phyloP scores from a whole-genome alignment of 2,888 invertebrate genomes.

The Chymomyza procnemis region DNA sequence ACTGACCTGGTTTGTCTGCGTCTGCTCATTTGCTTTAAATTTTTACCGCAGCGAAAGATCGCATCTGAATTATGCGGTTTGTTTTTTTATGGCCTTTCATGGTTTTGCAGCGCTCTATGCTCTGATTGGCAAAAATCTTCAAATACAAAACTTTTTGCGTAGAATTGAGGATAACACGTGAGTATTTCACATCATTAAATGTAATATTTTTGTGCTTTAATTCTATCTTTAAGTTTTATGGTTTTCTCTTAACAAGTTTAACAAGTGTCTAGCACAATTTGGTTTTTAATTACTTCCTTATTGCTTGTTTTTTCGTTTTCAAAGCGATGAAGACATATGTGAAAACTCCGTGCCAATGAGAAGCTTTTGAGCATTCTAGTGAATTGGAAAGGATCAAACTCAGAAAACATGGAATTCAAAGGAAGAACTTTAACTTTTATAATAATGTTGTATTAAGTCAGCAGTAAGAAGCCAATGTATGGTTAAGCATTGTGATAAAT shows the following conservation, averaged over 20 bases:
- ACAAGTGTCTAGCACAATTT: too few relatives aligned
- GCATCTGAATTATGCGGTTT: slow-evolving; percentile 71
- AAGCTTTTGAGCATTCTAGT: slow-evolving; percentile 33
- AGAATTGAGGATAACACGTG: slow-evolving; percentile 68
- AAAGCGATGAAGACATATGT: slow-evolving; percentile 59
- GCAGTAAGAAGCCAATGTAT: background rate
- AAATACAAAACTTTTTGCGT: slow-evolving; percentile 67
- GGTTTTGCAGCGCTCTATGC: slow-evolving; percentile 70
- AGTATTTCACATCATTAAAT: slow-evolving; percentile 20
- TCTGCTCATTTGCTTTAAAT: slow-evolving; percentile 65
- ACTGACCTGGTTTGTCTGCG: slow-evolving; percentile 59
- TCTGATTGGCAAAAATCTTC: slow-evolving; percentile 66
- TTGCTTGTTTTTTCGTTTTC: background rate
- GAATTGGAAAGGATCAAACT: background rate
- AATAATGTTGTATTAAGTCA: background rate
- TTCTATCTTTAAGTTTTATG: background rate
- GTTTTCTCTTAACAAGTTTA: background rate
- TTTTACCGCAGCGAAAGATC: slow-evolving; percentile 63
- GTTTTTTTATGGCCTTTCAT: slow-evolving; percentile 64
- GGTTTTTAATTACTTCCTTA: too few relatives aligned
- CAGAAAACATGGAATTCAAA: background rate
- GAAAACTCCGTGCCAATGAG: slow-evolving; percentile 70
- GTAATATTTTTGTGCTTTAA: background rate
- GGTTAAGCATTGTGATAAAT: background rate
- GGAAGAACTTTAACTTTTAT: background rate